phyloP scores from a whole-genome alignment of 2,113 vertebrate species.

The Genyomyrus donnyi region DNA sequence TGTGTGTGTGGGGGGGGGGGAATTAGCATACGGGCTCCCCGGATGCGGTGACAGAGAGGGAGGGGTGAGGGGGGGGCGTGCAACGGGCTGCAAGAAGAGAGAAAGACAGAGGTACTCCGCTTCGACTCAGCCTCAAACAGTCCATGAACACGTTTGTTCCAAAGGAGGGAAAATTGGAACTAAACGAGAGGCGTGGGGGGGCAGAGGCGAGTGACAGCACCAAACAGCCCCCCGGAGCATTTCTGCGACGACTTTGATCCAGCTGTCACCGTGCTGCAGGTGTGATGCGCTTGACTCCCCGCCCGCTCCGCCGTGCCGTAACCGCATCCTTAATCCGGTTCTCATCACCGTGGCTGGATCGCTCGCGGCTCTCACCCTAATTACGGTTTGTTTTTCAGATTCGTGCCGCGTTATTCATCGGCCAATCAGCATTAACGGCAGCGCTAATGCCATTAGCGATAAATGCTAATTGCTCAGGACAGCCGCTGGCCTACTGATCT shows the following conservation, averaged over 20 bases:
- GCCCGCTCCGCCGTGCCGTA: neutral
- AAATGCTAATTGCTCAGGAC: neutral
- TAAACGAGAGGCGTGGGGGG: neutral
- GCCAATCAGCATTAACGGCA: neutral
- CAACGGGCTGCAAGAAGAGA: conserved; percentile 45
- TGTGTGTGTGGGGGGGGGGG: neutral
- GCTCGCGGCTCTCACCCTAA: no score
- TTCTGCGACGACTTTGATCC: conserved; percentile 24
- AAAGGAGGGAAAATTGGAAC: conserved; percentile 29
- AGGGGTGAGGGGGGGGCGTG: conserved; percentile 32
- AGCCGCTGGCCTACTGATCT: neutral
- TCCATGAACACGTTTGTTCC: conserved; percentile 35
- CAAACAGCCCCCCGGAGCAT: conserved; percentile 21
- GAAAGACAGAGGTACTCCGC: conserved; percentile 26
- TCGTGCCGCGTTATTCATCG: neutral
- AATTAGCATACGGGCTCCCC: conserved; percentile 67
- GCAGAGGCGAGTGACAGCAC: conserved; percentile 20
- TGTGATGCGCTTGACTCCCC: neutral
- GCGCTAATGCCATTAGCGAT: neutral
- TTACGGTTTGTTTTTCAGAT: neutral
- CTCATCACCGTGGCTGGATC: neutral
- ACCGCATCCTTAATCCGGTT: neutral
- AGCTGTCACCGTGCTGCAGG: conserved; percentile 1
- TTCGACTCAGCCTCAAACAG: conserved; percentile 33
- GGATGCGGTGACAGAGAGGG: conserved; percentile 39